These are phyloP conservation scores for Guaruba guarouba DNA, from an alignment of 2,113 vertebrate species.

Conservation along the genomic window DNA sequence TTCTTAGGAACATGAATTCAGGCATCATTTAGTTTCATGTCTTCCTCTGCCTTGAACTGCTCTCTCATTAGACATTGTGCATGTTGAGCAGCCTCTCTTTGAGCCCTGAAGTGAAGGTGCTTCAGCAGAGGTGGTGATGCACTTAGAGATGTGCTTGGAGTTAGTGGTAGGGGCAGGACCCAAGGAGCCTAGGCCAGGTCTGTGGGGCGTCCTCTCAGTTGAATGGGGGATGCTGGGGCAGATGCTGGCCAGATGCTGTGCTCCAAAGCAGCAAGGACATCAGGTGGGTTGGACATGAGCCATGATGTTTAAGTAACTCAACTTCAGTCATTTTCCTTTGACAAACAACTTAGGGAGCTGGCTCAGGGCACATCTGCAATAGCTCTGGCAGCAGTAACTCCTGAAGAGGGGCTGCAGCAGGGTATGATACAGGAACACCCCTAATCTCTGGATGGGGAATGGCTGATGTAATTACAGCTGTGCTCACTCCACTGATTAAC, in stretches of 20 bases:
- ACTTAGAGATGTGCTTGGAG: background rate
- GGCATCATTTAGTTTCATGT: background rate
- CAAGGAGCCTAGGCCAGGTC: background rate
- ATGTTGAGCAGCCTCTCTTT: background rate
- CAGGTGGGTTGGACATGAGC: background rate
- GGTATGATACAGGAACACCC: background rate
- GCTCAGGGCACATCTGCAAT: background rate
- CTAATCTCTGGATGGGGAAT: too few relatives aligned
- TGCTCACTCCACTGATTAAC: background rate
- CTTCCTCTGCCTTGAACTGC: conserved; percentile 3
- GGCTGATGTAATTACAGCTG: background rate
- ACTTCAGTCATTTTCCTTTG: background rate
- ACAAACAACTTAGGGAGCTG: background rate
- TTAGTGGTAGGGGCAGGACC: background rate
- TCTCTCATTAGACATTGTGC: background rate
- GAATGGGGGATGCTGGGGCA: background rate
- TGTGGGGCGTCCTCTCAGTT: background rate
- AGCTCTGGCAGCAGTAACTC: background rate
- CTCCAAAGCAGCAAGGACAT: background rate
- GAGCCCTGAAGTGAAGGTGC: background rate
- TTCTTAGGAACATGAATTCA: background rate
- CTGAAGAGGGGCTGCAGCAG: background rate
- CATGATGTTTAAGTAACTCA: background rate
- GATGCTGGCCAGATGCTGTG: background rate
- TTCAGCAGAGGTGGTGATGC: background rate